These are phyloP conservation scores for Lampropteryx suffumata DNA, from an alignment of 2,888 invertebrate genomes.

Conservation along the genomic window DNA sequence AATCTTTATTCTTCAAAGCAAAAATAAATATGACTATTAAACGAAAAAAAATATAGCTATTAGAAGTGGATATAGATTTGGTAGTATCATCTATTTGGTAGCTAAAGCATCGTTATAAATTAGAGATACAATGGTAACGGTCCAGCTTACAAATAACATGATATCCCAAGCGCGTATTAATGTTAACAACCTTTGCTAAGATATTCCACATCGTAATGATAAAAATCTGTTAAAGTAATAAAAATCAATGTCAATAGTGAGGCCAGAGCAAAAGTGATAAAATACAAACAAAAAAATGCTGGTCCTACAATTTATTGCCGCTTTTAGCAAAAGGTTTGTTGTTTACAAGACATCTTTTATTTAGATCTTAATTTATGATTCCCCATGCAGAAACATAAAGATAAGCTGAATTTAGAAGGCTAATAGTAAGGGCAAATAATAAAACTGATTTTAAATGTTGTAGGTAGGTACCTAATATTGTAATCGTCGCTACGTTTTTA, in stretches of 20 bases:
- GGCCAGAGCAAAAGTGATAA: conserved; percentile 52
- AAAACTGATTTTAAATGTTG: neutral
- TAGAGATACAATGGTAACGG: too few relatives aligned
- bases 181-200: conserved; percentile 9
- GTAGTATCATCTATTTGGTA: too few relatives aligned
- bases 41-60: too few relatives aligned
- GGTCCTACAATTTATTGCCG: conserved; percentile 66
- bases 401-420: conserved; percentile 58
- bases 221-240: conserved; percentile 43
- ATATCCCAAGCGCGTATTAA: neutral
- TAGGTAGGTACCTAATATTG: conserved; percentile 1
- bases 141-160: neutral
- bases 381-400: conserved; percentile 63
- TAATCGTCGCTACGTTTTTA: neutral
- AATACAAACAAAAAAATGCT: conserved; percentile 49
- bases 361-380: conserved; percentile 77
- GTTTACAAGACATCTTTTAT: conserved; percentile 78
- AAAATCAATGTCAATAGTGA: conserved; percentile 41
- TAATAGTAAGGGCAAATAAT: conserved; percentile 40
- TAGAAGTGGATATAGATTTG: too few relatives aligned
- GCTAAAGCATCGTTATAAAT: too few relatives aligned
- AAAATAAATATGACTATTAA: too few relatives aligned
- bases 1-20: too few relatives aligned
- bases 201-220: conserved; percentile 31
- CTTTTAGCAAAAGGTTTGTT: conserved; percentile 79